Evolutionary conservation across 2,888 invertebrate species (phyloP), one percentile per base, ranked within the genome.

Genomic region (Dysmachus trigonus): DNA sequence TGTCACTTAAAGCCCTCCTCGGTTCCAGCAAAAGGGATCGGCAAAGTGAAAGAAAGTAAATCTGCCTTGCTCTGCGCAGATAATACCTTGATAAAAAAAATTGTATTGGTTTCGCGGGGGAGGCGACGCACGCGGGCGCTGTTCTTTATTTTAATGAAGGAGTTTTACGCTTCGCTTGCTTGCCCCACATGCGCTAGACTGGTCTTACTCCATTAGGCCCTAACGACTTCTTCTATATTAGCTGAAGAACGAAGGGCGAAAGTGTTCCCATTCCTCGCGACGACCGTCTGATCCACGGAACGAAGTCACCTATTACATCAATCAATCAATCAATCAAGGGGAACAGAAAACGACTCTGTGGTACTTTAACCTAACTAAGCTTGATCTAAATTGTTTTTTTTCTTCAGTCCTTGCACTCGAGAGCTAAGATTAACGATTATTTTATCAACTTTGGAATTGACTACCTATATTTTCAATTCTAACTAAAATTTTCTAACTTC

Each of bases 1-100:
- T 79, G 79, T 79, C 79, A 79, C 79, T 51, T 47, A 79, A 79
- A 51, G 47, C 33, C 41, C 18, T 79, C 51, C 27, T 47, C 6
- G 22, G 27, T n/a, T 51, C 31, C 18, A 30, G 15, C 79, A 47
- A 51, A 79, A 31, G 41, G 15, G 51, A 22, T n/a, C 8, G 4
- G 33, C 38, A 22, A 76, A 76, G 22, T 76, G 38, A 27, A 76
- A 76, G 38, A 27, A 76, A 76, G 22, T 38, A 76, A 41, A 41
- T 41, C 76, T 38, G 13, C 38, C 33, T 35, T 76, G 35, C 27
- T 76, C 22, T 27, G 3, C n/a, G 22, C 8, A 76, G 76, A 76
- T 76, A 76, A 76, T 76, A 76, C 76, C 76, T 76, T 76, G 76
- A 76, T 35, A 76, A 35, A 76, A 35, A 41, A 27, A n/a, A n/a